Evolutionary conservation across 2,113 vertebrate genomes (phyloP), one percentile per base, ranked within the genome.

Genomic region (Neodon shergylaensis): DNA sequence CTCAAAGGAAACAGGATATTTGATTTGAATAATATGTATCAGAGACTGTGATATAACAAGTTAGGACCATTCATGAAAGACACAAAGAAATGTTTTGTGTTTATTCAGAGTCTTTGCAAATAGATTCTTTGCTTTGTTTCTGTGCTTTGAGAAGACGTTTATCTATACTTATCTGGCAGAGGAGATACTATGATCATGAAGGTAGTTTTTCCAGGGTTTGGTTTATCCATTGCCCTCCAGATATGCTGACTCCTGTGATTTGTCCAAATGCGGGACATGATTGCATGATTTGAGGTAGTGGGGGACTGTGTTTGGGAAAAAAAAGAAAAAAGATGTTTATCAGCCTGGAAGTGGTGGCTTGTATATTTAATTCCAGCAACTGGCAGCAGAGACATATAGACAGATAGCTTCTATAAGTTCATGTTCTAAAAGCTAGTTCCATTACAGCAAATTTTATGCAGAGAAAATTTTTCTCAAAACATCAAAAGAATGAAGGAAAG

Each of bases 301-400:
- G 54, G 17, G 4, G 17, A 58, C 54, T 58, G 54, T 5, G 54
- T 58, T 58, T 58, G 54, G 16, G 52, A 0, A 5, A 16, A 54
- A 54, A 54, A 16, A 54, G 16, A 54, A 58, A 66, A 49, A 82
- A 93, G 6, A 54, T 90, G 9, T 9, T 21, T 3, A n/a, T 21
- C 17, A 72, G 7, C 70, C 24, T 1, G 7, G 33, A 7, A 21
- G 7, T n/a, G 17, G 7, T n/a, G 17, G 17, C 17, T 0, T 17
- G n/a, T 72, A 17, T 8, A 36, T n/a, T 21, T n/a, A 72, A n/a
- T 72, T 8, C 70, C 70, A 72, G 17, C 7, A 72, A 39, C 3
- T 3, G 36, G 17, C n/a, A 17, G 36, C 70, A 72, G 7, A n/a
- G 70, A n/a, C 17, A 21, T 36, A 19, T n/a, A 19, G 19, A n/a